Base-by-base conservation (phyloP, 1,140 invertebrate species). In the Zaprionus capensis region DNA sequence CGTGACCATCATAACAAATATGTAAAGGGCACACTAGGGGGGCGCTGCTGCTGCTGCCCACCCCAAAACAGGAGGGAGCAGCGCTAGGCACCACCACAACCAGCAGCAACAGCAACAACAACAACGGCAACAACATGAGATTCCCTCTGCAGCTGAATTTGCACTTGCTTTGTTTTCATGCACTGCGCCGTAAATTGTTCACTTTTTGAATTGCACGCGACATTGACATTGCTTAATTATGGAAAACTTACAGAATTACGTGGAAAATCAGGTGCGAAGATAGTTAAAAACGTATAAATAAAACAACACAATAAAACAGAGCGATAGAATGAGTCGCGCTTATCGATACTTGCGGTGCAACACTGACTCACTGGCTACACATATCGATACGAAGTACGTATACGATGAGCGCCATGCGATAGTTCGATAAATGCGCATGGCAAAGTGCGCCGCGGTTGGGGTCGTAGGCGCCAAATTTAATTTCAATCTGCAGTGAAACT, bases 241-340 rank as follows among this genome's bases (percentile, higher is more conserved):
- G 44, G 15, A 15, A 65, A 74, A 90, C 85, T 90, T 90, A 90
- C 85, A 76, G 71, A 80, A 90, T 82, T 76, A 46, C 46, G 71
- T 77, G 49, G 57, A 78, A 70, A 76, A 69, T 61, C 76, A 55
- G 70, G 75, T 66, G 69, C 38, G 55, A 84, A 85, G 55, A 82
- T 78, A 75, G 68, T 73, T 82, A 75, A 88, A 90, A 90, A 70
- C 57, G 81, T 70, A 76, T 78, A 87, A 87, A 83, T 80, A 87
- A 87, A 87, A 87, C 66, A 80, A 87, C 81, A 88, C 84, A 82
- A 78, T 78, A 78, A 69, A 82, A 86, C 71, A 73, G 71, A 59
- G 68, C 69, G 78, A 67, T 79, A 68, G 76, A 71, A 59, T 73
- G 41, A 66, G 65, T 76, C 69, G 69, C 68, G 73, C 34, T 71